Base-by-base conservation (phyloP, 2,888 invertebrate species). In the Cremastinae sp. region DNA sequence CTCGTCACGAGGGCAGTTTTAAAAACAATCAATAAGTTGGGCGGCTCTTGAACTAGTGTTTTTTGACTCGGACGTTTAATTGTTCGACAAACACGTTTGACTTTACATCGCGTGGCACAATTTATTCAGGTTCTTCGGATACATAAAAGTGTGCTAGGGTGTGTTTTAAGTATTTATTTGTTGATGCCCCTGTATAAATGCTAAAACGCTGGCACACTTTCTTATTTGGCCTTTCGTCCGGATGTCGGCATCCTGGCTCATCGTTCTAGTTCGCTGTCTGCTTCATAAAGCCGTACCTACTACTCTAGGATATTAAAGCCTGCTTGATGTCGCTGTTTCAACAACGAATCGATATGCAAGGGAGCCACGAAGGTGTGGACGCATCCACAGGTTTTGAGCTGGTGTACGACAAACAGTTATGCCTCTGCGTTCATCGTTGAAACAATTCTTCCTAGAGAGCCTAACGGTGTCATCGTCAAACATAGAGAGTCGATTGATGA, bases 21-120 rank as follows among this genome's bases (percentile, higher is more conserved):
- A 53, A 43, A 64, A 47, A 78, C 82, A 84, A 85, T 87, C 87
- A 85, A 86, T 87, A 87, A 83, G 81, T 70, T 79, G 18, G 51
- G 36, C 36, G 59, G 36, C 54, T 56, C 65, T 47, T 49, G 59
- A 28, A 82, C 83, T 84, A 87, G 87, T 86, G 87, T n/a, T n/a
- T 88, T 88, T 88, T 86, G 86, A 86, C 86, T 88, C 87, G 86
- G 87, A 88, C 87, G 87, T 87, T 88, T 87, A 87, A 88, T 88
- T 88, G 88, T 86, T 88, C 84, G 87, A 84, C 88, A 88, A 88
- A 88, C 88, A 88, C 86, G 87, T 85, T 86, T 83, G 84, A 88
- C 88, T 88, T 86, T 86, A 74, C 70, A 87, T 87, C 84, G 84
- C 84, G 81, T 80, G 84, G 82, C 78, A 76, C 73, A 59, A 65